Evolutionary conservation across 2,113 vertebrate genomes (phyloP), one percentile per base, ranked within the genome.

Genomic region (Eulemur macaco): DNA sequence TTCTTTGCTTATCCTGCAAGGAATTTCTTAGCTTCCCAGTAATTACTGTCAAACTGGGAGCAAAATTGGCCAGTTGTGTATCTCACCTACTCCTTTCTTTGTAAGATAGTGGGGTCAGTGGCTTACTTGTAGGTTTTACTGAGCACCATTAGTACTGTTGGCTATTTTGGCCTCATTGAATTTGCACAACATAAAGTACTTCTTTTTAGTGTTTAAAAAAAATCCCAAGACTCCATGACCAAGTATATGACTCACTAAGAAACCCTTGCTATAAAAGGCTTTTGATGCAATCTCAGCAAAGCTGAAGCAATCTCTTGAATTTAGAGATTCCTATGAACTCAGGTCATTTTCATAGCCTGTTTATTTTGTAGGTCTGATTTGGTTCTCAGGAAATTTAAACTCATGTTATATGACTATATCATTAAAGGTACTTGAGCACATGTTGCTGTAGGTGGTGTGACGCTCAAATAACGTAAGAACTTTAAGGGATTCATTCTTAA

Each of bases 381-480:
- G 93, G 76, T 94, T 95, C 95, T 97, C 95, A 96, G 94, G 94
- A 96, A 96, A 97, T 77, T 63, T 78, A 63, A 95, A 87, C 56
- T 84, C 58, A 18, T 54, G 15, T 88, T 81, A 1, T 63, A 20
- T 39, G 50, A 93, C 92, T 78, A 54, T 80, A 54, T 90, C 52
- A 5, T 45, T 80, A 64, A 87, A 90, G 39, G 83, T 80, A 34
- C 69, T 50, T 89, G 63, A 83, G 82, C 64, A 42, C 31, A 27
- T 27, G 4, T 87, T 81, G 42, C 80, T 81, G 7, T 76, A 52
- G 60, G 23, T 92, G 15, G 60, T 73, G 14, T 82, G 78, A 96
- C 42, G 45, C 71, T 86, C 63, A 81, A 42, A 93, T 76, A 37
- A 37, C 58, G 21, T 69, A 45, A 71, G 52, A 92, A n/a, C 34